phyloP scores from a whole-genome alignment of 2,888 invertebrate genomes.

The Timandra comae region DNA sequence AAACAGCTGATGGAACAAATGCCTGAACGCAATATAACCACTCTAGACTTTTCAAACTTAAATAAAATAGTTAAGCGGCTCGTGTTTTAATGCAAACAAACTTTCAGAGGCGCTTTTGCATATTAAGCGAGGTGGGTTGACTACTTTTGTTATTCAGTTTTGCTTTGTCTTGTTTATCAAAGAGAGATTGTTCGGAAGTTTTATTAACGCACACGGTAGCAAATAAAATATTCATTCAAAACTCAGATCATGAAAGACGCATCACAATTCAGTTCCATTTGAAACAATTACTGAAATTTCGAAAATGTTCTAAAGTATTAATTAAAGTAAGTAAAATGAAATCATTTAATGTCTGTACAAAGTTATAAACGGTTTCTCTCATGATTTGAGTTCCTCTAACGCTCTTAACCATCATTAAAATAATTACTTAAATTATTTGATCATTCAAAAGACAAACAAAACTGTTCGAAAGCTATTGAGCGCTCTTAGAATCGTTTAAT shows the following conservation, averaged over 20 bases:
- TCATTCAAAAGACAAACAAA: slow-evolving; percentile 67
- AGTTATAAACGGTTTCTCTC: slow-evolving; percentile 37
- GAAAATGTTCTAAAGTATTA: no score
- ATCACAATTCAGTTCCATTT: slow-evolving; percentile 19
- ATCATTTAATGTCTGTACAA: not conserved
- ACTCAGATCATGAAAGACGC: slow-evolving; percentile 65
- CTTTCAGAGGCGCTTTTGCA: slow-evolving; percentile 76
- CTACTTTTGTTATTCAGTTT: slow-evolving; percentile 73
- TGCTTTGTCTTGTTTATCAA: slow-evolving; percentile 68
- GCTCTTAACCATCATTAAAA: slow-evolving; percentile 38
- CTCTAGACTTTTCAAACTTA: slow-evolving; percentile 70
- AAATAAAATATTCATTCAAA: slow-evolving; percentile 38
- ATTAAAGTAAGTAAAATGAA: no score
- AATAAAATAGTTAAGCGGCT: slow-evolving; percentile 77
- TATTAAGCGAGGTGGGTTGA: slow-evolving; percentile 77
- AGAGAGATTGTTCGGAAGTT: slow-evolving; percentile 33
- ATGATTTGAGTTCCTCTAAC: slow-evolving; percentile 56
- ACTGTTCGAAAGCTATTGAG: slow-evolving; percentile 68
- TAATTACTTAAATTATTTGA: slow-evolving; percentile 19
- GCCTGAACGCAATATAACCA: slow-evolving; percentile 77
- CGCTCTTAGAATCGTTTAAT: slow-evolving; percentile 54
- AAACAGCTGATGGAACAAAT: slow-evolving; percentile 62
- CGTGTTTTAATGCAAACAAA: slow-evolving; percentile 78
- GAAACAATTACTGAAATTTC: no score
- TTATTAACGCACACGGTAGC: slow-evolving; percentile 41